A percentile compares a stretch with the other conserved stretches of the same genome.
Conservation (phyloP, 2,113 vertebrate species). For the Tamias sibiricus region DNA sequence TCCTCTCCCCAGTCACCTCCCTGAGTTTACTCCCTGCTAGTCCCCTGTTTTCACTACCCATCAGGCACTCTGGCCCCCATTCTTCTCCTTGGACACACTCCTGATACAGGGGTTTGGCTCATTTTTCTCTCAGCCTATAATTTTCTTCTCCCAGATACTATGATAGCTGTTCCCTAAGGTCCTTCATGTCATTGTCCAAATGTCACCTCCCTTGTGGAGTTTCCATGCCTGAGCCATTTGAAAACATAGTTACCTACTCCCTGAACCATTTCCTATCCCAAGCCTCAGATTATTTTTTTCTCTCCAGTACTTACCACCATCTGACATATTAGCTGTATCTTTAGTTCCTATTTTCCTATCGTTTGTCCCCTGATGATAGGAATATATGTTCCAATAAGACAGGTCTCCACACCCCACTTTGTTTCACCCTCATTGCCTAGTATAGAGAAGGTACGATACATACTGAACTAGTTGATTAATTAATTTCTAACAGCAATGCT, state of each 20-base stretch:
- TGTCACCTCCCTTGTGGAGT: background rate
- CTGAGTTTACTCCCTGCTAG: background rate
- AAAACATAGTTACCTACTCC: background rate
- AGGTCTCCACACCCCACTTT: background rate
- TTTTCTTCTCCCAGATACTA: background rate
- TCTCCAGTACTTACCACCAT: background rate
- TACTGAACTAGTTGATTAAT: background rate
- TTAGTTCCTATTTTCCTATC: background rate
- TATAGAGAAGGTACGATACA: background rate
- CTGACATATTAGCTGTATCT: background rate
- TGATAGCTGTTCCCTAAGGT: background rate
- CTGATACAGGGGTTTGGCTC: background rate
- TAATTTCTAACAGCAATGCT: slow-evolving; percentile 14
- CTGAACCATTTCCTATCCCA: background rate
- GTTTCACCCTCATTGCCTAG: background rate
- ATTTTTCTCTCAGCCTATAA: background rate
- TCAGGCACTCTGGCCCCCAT: background rate
- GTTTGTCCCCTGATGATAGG: background rate
- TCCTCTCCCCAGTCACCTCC: background rate
- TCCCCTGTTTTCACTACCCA: background rate
- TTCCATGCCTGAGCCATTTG: background rate
- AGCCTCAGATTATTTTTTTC: too few species aligned
- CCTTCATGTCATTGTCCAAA: background rate
- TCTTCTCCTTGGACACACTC: background rate
- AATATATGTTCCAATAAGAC: background rate